Base-by-base conservation (phyloP, 2,797 vertebrate genomes). In the Muscicapa striata region DNA sequence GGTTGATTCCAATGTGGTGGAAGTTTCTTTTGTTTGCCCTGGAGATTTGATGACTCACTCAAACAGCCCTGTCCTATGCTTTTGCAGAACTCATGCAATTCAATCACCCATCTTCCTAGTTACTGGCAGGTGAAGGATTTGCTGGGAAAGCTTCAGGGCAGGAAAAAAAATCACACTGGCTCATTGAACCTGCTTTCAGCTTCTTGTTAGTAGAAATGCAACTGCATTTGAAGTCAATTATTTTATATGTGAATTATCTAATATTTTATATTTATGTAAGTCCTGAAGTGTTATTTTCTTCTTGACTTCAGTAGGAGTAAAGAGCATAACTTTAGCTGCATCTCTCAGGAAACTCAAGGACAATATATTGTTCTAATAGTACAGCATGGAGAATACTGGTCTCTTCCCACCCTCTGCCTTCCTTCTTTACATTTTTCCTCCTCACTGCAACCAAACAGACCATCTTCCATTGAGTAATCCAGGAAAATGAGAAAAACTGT, bases 1-100 rank as follows among this genome's bases (percentile, higher is more conserved):
- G 34, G 11, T 1, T 70, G 51, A 13, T 43, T 79, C 68, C 61
- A 16, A 0, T 38, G 30, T 19, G 24, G 8, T 13, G 13, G 61
- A 76, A 70, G 66, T 48, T 34, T 41, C 63, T 88, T 93, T 36
- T 36, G 12, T 82, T 34, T 78, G 87, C 91, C 93, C 92, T 96
- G 87, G 76, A 90, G 86, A 78, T 87, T 34, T 76, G 96, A 93
- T 87, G 78, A 43, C 43, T 95, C 63, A 5, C 74, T 88, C 79
- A 23, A 83, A 7, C 24, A 6, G 38, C 38, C 49, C 76, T 52
- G 13, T 68, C 87, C 66, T 49, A 6, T 0, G 8, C 61, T 78
- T 87, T 52, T 51, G 30, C 29, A 6, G 34, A 76, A 54, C 76
- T 52, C 84, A 13, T 24, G 17, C 57, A 54, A n/a, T 91, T 94